Conservation (phyloP, 2,113 vertebrate genomes). For the Cynocephalus volans region DNA sequence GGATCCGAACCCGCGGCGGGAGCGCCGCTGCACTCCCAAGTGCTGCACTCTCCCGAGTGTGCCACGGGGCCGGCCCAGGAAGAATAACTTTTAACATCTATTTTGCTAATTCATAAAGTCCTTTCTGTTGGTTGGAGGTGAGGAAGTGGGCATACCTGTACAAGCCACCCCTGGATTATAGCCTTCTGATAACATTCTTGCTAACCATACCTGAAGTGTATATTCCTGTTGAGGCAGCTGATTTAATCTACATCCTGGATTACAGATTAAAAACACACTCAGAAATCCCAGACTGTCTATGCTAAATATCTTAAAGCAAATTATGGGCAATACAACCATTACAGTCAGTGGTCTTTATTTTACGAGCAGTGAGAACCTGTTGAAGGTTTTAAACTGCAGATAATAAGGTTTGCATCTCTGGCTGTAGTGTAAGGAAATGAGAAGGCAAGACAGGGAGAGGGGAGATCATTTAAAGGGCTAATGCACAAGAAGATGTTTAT, state of each 20-base stretch:
- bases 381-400: neutral
- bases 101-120: conserved; percentile 48
- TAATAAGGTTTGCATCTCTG: neutral
- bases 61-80: too few relatives aligned
- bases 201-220: neutral
- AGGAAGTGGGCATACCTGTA: neutral
- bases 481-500: neutral
- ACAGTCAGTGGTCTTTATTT: neutral
- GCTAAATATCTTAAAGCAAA: neutral
- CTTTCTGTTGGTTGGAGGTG: neutral
- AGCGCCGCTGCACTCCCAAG: too few relatives aligned
- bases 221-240: neutral
- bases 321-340: neutral
- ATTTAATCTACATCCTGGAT: neutral
- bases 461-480: neutral
- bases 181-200: neutral
- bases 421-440: neutral
- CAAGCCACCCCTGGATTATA: neutral
- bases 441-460: neutral
- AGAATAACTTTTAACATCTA: neutral
- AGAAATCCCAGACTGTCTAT: neutral
- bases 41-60: too few relatives aligned
- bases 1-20: too few relatives aligned
- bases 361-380: conserved; percentile 14
- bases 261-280: neutral